Percentiles rank a stretch among this genome's conserved stretches.
Evolutionary conservation across 2,113 vertebrate genomes (phyloP).

Genomic region (Gila orcuttii): DNA sequence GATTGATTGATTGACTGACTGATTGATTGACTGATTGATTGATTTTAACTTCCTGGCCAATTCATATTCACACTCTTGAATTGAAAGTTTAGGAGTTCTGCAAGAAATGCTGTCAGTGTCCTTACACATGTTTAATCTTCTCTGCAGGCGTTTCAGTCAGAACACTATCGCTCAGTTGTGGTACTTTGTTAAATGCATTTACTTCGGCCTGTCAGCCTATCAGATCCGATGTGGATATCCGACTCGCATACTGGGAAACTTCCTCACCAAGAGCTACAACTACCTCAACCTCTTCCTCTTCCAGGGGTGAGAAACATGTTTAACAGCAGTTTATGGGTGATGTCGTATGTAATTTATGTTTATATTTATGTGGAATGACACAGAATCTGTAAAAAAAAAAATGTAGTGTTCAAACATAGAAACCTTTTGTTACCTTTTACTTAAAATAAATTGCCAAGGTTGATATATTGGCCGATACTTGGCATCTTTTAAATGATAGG

Average conservation of each 20-base stretch:
- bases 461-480: not conserved
- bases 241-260: conserved; percentile 96
- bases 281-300: conserved; percentile 98
- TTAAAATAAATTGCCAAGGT: too few relatives aligned
- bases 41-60: too few relatives aligned
- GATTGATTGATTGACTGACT: too few relatives aligned
- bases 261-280: conserved; percentile 99
- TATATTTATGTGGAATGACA: not conserved
- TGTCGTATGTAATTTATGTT: not conserved
- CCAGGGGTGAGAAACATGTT: conserved; percentile 86
- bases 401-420: not conserved
- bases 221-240: conserved; percentile 99
- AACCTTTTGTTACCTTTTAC: too few relatives aligned
- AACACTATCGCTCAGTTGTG: conserved; percentile 97
- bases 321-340: not conserved
- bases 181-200: conserved; percentile 99
- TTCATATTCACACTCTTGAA: too few relatives aligned
- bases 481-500: not conserved
- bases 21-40: too few relatives aligned
- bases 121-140: conserved; percentile 7
- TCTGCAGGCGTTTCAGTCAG: conserved; percentile 90
- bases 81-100: too few relatives aligned
- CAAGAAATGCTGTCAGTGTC: not conserved
- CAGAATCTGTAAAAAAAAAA: not conserved
- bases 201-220: conserved; percentile 97